Evolutionary conservation across 2,113 vertebrate species (phyloP).

Genomic region (Sander vitreus): DNA sequence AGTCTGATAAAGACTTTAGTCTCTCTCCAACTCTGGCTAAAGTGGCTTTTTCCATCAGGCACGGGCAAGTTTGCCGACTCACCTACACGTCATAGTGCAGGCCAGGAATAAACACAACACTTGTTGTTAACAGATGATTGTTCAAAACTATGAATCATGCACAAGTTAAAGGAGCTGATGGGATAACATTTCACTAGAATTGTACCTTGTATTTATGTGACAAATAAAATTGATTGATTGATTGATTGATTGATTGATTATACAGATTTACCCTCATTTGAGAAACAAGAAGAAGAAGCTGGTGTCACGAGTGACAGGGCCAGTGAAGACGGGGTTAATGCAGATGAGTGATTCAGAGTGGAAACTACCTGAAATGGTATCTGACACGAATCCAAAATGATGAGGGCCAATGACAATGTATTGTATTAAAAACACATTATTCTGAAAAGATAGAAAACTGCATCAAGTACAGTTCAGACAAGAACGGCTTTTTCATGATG

Average conservation of each 20-base stretch:
- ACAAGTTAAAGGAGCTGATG: no score
- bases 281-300: conserved; percentile 20
- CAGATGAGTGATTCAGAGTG: conserved; percentile 33
- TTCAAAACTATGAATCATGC: neutral
- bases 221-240: no score
- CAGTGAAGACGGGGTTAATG: conserved; percentile 25
- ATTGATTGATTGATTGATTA: no score
- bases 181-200: no score
- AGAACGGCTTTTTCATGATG: conserved; percentile 31
- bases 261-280: conserved; percentile 2
- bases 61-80: neutral
- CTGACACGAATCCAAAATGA: neutral
- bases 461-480: neutral
- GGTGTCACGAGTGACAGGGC: conserved; percentile 27
- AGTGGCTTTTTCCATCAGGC: neutral
- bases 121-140: neutral
- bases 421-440: neutral
- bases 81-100: neutral
- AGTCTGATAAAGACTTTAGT: neutral
- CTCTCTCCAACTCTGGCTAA: neutral
- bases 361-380: conserved; percentile 24
- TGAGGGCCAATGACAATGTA: neutral
- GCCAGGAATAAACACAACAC: conserved; percentile 5
- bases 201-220: no score
- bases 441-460: neutral